Evolutionary conservation across 2,113 vertebrate genomes (phyloP), one percentile per base, ranked within the genome.

Genomic region (Epinephelus cyanopodus): DNA sequence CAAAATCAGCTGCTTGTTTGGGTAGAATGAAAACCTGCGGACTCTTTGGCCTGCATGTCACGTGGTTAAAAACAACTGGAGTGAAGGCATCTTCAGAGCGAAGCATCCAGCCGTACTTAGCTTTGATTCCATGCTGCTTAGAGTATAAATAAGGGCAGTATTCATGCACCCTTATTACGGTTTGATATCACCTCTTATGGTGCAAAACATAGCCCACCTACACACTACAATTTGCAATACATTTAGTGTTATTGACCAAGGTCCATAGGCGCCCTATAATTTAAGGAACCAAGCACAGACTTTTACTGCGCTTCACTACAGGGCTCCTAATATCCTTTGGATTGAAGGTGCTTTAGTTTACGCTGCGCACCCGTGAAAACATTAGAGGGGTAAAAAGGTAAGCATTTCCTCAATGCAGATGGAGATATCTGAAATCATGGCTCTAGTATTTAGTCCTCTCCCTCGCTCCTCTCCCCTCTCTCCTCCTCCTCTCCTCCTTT

Each of bases 381-480:
- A 89, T 90, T 81, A 85, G 81, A 83, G 83, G 83, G 79, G 83
- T 85, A 82, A 85, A 92, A 90, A 87, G 92, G 90, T 88, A 87
- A 86, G 83, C 84, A 87, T 86, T 89, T 88, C 70, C 83, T 83
- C 78, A 74, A 92, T 93, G 92, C 92, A 93, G 84, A 93, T 94
- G 89, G 85, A 91, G 85, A 85, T 77, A 89, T 92, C 81, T 81
- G 79, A 91, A 94, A 91, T 90, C 85, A 76, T 83, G 62, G 82
- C 86, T 75, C 73, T 58, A 39, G 61, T 54, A 85, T 90, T 90
- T 89, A 76, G 85, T 63, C 77, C 79, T 62, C 79, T 74, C 50
- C 70, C 77, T 66, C 61, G 33, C 74, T 61, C 50, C 62, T 23
- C 53, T 56, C 53, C 5, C 25, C 11, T 57, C 74, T 64, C 33